Percentiles rank a stretch among this genome's conserved stretches.
Evolutionary conservation across 1,140 invertebrate genomes (phyloP).

Genomic region (Bombus turneri): DNA sequence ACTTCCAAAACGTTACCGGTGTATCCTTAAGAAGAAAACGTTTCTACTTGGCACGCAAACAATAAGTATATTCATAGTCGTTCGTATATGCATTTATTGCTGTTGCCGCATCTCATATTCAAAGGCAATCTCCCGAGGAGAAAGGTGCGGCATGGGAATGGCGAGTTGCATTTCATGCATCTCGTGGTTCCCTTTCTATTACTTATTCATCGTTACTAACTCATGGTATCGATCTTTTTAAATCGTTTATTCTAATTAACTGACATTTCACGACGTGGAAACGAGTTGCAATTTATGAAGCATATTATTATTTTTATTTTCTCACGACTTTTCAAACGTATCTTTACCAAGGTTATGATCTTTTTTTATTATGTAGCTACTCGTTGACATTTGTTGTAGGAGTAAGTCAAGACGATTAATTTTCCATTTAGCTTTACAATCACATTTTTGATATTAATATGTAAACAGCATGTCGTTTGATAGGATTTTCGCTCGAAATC

Average conservation of each 20-base stretch:
- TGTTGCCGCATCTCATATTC: slow-evolving; percentile 39
- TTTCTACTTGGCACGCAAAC: slow-evolving; percentile 17
- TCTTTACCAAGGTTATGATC: background rate
- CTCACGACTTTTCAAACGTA: background rate
- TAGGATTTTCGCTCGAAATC: too few species aligned
- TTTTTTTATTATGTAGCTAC: background rate
- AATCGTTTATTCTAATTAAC: slow-evolving; percentile 11
- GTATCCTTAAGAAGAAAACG: background rate
- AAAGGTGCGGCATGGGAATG: slow-evolving; percentile 56
- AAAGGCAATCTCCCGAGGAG: slow-evolving; percentile 13
- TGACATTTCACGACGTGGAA: background rate
- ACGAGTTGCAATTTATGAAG: background rate
- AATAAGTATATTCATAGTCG: slow-evolving; percentile 44
- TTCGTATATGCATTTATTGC: slow-evolving; percentile 32
- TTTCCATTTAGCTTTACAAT: too few species aligned
- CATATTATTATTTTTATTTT: background rate
- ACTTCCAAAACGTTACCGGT: background rate
- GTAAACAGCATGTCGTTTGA: too few species aligned
- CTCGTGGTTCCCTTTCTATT: slow-evolving; percentile 36
- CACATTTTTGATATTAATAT: too few species aligned
- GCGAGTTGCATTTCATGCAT: slow-evolving; percentile 26
- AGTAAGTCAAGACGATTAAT: too few species aligned
- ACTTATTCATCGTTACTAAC: slow-evolving; percentile 22
- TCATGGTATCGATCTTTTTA: slow-evolving; percentile 3
- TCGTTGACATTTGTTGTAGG: too few species aligned